These are phyloP conservation scores for Orycteropus afer DNA, from an alignment of 2,113 vertebrate species.

Conservation along the genomic window DNA sequence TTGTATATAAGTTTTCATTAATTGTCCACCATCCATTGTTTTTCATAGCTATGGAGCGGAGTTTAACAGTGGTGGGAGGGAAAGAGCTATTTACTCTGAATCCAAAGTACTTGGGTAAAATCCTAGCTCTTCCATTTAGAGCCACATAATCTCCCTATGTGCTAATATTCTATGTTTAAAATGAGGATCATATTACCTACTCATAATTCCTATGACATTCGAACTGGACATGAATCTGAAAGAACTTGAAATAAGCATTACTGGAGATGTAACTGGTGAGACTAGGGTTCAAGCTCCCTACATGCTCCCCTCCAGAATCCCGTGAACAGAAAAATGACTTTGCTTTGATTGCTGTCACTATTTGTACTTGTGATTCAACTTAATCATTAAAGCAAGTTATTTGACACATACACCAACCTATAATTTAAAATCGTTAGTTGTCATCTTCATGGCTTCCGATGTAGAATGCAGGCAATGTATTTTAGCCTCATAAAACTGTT, in stretches of 20 bases:
- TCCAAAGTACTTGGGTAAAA: neutral
- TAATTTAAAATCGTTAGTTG: neutral
- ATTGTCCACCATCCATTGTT: neutral
- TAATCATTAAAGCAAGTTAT: neutral
- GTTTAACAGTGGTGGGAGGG: neutral
- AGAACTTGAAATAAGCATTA: neutral
- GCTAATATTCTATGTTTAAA: neutral
- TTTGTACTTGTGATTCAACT: constrained; percentile 31
- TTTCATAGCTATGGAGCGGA: neutral
- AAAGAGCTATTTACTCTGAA: neutral
- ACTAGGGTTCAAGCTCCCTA: neutral
- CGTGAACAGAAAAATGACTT: neutral
- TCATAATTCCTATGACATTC: neutral
- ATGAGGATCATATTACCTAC: neutral
- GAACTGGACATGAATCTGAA: neutral
- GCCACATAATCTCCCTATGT: neutral
- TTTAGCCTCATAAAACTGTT: neutral
- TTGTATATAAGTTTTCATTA: neutral
- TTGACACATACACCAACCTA: neutral
- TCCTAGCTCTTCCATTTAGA: neutral
- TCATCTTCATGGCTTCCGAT: neutral
- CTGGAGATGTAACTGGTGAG: neutral
- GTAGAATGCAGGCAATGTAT: neutral
- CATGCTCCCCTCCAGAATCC: neutral
- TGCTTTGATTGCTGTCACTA: neutral